These are phyloP conservation scores for Cacoxenus indagator DNA, from an alignment of 2,888 invertebrate genomes.

Conservation along the genomic window DNA sequence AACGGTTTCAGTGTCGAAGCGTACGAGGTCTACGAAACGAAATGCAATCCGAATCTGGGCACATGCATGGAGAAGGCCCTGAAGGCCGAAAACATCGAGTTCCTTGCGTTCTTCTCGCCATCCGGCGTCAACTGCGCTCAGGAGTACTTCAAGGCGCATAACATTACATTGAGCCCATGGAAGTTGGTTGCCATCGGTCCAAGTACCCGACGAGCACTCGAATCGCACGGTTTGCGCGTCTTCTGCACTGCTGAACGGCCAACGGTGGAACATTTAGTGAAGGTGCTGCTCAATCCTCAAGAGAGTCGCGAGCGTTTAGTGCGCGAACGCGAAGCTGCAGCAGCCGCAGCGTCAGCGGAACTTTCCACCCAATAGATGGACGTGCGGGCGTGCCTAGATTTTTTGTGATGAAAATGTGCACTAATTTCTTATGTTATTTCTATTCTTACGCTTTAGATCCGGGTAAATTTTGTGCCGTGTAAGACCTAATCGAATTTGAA, in stretches of 20 bases:
- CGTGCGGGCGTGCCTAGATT: not conserved
- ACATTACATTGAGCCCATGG: slow-evolving; percentile 59
- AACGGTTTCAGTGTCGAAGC: slow-evolving; percentile 71
- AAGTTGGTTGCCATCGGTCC: slow-evolving; percentile 75
- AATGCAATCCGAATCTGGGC: slow-evolving; percentile 71
- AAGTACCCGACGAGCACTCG: slow-evolving; percentile 73
- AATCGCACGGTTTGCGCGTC: slow-evolving; percentile 69
- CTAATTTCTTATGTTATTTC: not conserved
- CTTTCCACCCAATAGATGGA: not conserved
- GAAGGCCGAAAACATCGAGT: slow-evolving; percentile 71
- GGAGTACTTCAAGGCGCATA: slow-evolving; percentile 68
- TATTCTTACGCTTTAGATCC: not conserved
- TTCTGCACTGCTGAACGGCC: slow-evolving; percentile 72
- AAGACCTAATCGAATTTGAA: too few relatives aligned
- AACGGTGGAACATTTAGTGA: slow-evolving; percentile 72
- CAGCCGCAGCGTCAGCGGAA: slow-evolving; percentile 29
- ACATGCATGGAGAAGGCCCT: slow-evolving; percentile 69
- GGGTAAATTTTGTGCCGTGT: too few relatives aligned
- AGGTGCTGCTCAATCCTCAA: slow-evolving; percentile 68
- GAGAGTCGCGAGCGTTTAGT: slow-evolving; percentile 56
- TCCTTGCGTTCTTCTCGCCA: slow-evolving; percentile 75
- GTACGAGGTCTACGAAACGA: slow-evolving; percentile 73
- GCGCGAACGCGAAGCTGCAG: slow-evolving; percentile 38
- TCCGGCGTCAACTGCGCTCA: slow-evolving; percentile 73
- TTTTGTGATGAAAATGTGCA: slow-evolving; percentile 17